phyloP scores from a whole-genome alignment of 1,140 invertebrate genomes.

The Rhagoletis pomonella region DNA sequence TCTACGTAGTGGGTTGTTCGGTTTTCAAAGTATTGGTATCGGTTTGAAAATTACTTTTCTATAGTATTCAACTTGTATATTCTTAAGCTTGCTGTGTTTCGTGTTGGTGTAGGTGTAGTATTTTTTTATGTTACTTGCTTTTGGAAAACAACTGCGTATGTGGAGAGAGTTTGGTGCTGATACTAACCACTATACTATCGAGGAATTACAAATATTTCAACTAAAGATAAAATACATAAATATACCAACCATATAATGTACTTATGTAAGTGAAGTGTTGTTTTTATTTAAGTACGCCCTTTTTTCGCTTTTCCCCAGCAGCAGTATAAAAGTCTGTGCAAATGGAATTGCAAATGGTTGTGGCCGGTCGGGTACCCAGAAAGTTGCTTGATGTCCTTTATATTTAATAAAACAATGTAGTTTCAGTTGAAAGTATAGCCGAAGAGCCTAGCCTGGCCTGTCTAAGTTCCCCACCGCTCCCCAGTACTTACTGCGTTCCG shows the following conservation, averaged over 20 bases:
- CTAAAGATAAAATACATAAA: background rate
- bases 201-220: background rate
- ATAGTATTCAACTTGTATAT: background rate
- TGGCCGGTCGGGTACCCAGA: no score
- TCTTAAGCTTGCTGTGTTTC: background rate
- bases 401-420: no score
- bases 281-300: no score
- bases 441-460: no score
- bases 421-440: no score
- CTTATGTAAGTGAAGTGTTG: no score
- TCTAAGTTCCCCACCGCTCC: no score
- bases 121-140: background rate
- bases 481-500: no score
- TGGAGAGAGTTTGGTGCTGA: background rate
- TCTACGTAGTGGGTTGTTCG: background rate
- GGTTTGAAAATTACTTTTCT: background rate
- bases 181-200: constrained; percentile 18
- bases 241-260: background rate
- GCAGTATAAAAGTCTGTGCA: no score
- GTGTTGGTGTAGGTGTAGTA: background rate
- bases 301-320: no score
- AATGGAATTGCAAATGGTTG: no score
- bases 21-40: background rate
- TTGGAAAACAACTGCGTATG: background rate
- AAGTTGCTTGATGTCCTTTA: no score